These are phyloP conservation scores for Synanthedon formicaeformis DNA, from an alignment of 2,888 invertebrate genomes.

Conservation along the genomic window DNA sequence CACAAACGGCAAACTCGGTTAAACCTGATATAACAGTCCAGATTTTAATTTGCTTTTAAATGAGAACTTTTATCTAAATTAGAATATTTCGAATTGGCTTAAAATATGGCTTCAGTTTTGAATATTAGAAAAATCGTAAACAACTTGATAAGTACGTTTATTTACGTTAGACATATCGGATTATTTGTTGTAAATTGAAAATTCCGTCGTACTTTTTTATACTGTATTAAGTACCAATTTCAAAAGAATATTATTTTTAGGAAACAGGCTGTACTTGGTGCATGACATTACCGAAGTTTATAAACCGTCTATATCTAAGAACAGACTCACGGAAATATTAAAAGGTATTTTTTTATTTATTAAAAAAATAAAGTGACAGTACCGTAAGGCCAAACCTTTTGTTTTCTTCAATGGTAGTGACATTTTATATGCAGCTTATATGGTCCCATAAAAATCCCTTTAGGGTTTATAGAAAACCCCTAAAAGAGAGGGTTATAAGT, in stretches of 20 bases:
- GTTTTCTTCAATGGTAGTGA: too few species aligned
- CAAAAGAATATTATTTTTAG: slow-evolving; percentile 13
- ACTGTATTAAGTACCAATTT: too few species aligned
- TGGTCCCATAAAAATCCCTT: too few species aligned
- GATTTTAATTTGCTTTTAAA: too few species aligned
- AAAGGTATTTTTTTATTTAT: slow-evolving; percentile 20
- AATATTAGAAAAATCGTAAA: neutral
- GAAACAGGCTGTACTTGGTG: slow-evolving; percentile 17
- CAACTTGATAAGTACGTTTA: neutral
- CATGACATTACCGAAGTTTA: slow-evolving; percentile 28
- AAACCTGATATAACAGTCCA: too few species aligned
- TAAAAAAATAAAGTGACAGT: too few species aligned
- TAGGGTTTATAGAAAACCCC: too few species aligned
- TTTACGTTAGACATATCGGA: neutral
- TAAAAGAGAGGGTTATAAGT: too few species aligned
- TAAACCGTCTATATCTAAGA: slow-evolving; percentile 21
- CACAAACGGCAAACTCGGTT: slow-evolving; percentile 1
- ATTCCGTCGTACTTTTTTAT: neutral
- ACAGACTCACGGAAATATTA: slow-evolving; percentile 27
- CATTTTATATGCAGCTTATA: too few species aligned
- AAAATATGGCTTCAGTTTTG: neutral
- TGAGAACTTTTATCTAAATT: too few species aligned
- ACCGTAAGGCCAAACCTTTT: too few species aligned
- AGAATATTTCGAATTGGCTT: neutral
- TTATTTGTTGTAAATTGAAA: neutral